Evolutionary conservation across 1,140 invertebrate genomes (phyloP).

Genomic region (Leptinotarsa undecemlineata): DNA sequence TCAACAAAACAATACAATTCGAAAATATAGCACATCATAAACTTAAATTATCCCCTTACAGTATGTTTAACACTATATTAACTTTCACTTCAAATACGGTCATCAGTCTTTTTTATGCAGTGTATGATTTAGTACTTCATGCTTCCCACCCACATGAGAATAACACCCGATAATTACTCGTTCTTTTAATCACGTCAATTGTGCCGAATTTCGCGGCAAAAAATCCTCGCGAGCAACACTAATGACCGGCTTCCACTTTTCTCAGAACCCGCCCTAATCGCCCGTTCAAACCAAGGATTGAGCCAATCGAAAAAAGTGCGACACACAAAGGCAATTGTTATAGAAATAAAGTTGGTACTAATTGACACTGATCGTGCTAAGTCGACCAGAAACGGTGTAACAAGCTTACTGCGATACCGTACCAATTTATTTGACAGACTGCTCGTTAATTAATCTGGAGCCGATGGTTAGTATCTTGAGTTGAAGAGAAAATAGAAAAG

Average conservation of each 20-base stretch:
- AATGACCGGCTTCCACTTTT: conserved; percentile 24
- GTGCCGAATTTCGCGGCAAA: neutral
- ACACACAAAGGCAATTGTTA: conserved; percentile 38
- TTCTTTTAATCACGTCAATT: neutral
- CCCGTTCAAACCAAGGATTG: conserved; percentile 28
- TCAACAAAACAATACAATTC: too few species aligned
- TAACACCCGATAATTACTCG: neutral
- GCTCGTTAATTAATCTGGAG: conserved; percentile 23
- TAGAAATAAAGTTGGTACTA: conserved; percentile 35
- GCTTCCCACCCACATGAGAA: neutral
- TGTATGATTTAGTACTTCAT: neutral
- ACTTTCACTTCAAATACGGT: too few species aligned
- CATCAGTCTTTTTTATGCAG: too few species aligned
- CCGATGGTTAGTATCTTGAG: conserved; percentile 24
- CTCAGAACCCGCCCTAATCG: conserved; percentile 28
- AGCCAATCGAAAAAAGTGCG: conserved; percentile 34
- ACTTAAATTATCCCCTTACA: too few species aligned
- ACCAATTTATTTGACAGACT: conserved; percentile 35
- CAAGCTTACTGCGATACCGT: conserved; percentile 28
- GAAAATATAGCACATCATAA: too few species aligned
- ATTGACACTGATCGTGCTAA: conserved; percentile 42
- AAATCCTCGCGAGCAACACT: conserved; percentile 13
- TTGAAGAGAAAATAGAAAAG: conserved; percentile 4
- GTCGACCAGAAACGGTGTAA: conserved; percentile 36
- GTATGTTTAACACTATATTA: too few species aligned